Percentiles rank a stretch among this genome's conserved stretches.
These are phyloP conservation scores for Drosophila repleta DNA, from an alignment of 1,140 invertebrate species.

Conservation along the genomic window DNA sequence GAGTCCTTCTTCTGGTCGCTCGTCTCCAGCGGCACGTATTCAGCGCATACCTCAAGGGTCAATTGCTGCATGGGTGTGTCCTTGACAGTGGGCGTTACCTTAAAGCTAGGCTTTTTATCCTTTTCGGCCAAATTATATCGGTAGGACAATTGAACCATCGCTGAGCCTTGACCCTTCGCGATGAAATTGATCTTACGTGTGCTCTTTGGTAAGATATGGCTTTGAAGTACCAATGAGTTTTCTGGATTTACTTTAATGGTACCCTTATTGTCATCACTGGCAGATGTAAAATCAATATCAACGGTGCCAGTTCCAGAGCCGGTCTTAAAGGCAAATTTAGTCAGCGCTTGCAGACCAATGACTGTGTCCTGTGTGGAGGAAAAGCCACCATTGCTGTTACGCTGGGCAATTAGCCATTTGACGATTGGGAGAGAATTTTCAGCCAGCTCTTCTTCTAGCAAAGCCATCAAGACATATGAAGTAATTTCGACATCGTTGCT, in stretches of 20 bases:
- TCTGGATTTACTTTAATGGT: slow-evolving; percentile 81
- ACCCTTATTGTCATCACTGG: slow-evolving; percentile 67
- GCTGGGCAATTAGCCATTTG: slow-evolving; percentile 89
- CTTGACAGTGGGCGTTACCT: slow-evolving; percentile 90
- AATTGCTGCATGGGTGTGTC: slow-evolving; percentile 89
- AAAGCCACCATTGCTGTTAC: slow-evolving; percentile 92
- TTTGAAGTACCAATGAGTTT: slow-evolving; percentile 84
- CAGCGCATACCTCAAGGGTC: slow-evolving; percentile 89
- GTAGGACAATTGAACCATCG: slow-evolving; percentile 91
- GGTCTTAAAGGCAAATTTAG: slow-evolving; percentile 85
- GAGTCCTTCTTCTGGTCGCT: slow-evolving; percentile 83
- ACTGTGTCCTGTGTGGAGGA: slow-evolving; percentile 89
- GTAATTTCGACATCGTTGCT: slow-evolving; percentile 91
- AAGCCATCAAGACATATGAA: slow-evolving; percentile 88
- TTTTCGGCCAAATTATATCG: slow-evolving; percentile 93
- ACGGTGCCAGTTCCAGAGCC: slow-evolving; percentile 65
- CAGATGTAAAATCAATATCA: slow-evolving; percentile 60
- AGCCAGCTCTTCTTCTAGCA: slow-evolving; percentile 86
- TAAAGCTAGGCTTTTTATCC: slow-evolving; percentile 91
- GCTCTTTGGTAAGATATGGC: slow-evolving; percentile 70
- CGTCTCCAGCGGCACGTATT: slow-evolving; percentile 55
- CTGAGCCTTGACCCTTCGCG: slow-evolving; percentile 90
- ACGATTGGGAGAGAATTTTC: slow-evolving; percentile 86
- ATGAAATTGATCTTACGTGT: slow-evolving; percentile 85
- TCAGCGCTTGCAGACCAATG: slow-evolving; percentile 87